Percentiles rank a stretch among this genome's conserved stretches.
Conservation (phyloP, 2,113 vertebrate species). For the Ctenomys sociabilis region DNA sequence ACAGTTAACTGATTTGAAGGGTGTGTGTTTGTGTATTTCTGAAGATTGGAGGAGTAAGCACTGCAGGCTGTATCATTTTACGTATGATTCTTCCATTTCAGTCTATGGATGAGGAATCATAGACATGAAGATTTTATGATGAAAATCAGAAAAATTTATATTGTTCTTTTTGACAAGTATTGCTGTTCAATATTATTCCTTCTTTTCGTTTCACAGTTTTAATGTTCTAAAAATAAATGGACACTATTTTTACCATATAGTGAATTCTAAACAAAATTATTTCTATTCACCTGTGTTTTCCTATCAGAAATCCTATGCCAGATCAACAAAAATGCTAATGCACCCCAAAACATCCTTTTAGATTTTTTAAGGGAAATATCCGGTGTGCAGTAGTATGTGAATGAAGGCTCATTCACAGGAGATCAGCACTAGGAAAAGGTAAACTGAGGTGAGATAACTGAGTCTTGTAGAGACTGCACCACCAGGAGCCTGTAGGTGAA, state of each 20-base stretch:
- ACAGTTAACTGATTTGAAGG: conserved; percentile 1
- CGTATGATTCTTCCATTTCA: neutral
- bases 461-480: neutral
- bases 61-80: neutral
- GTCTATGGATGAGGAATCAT: neutral
- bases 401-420: neutral
- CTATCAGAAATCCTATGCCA: neutral
- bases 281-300: neutral
- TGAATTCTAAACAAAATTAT: conserved; percentile 25
- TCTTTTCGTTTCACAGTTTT: neutral
- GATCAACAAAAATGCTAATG: conserved; percentile 2
- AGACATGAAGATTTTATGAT: neutral
- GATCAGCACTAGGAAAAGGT: neutral
- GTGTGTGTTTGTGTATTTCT: neutral
- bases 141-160: conserved; percentile 13
- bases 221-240: neutral
- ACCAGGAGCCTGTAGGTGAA: neutral
- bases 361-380: neutral
- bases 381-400: neutral
- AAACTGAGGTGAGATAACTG: neutral
- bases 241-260: neutral
- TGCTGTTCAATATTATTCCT: neutral
- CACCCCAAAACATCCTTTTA: neutral
- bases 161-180: neutral
- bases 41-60: neutral